These are phyloP conservation scores for Ramphastos sulfuratus DNA, from an alignment of 2,113 vertebrate genomes.

Conservation along the genomic window DNA sequence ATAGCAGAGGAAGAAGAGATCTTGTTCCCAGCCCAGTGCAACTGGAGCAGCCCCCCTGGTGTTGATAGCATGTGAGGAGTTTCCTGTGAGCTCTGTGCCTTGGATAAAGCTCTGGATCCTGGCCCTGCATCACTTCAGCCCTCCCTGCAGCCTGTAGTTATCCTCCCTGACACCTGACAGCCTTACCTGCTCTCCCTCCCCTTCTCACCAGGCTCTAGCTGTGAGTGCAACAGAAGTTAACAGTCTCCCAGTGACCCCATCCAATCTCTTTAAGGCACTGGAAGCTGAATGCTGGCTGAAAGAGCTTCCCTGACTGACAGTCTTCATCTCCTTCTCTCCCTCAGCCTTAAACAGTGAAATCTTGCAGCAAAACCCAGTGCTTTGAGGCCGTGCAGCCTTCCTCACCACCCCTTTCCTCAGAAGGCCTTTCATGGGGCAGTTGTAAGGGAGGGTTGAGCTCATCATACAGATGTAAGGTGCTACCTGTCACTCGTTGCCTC, in stretches of 20 bases:
- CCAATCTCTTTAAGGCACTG: neutral
- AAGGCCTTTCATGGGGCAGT: neutral
- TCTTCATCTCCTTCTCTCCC: neutral
- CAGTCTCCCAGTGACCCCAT: neutral
- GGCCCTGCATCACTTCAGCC: neutral
- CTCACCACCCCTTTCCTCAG: neutral
- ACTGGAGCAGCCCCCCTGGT: neutral
- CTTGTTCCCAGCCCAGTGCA: fast-evolving
- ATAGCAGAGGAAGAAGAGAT: neutral
- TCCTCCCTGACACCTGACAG: neutral
- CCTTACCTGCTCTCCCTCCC: neutral
- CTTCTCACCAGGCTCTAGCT: neutral
- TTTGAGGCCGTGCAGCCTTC: neutral
- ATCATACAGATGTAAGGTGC: neutral
- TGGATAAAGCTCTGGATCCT: neutral
- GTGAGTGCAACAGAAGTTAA: neutral
- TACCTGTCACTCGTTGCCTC: neutral
- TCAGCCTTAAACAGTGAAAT: slow-evolving; percentile 23
- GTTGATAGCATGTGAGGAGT: neutral
- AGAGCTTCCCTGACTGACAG: neutral
- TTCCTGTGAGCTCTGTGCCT: neutral
- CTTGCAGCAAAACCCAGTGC: neutral
- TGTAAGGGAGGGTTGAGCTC: neutral
- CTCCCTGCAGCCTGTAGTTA: neutral
- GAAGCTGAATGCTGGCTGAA: neutral